phyloP scores from a whole-genome alignment of 2,888 invertebrate genomes.

The Cerastoderma edule region DNA sequence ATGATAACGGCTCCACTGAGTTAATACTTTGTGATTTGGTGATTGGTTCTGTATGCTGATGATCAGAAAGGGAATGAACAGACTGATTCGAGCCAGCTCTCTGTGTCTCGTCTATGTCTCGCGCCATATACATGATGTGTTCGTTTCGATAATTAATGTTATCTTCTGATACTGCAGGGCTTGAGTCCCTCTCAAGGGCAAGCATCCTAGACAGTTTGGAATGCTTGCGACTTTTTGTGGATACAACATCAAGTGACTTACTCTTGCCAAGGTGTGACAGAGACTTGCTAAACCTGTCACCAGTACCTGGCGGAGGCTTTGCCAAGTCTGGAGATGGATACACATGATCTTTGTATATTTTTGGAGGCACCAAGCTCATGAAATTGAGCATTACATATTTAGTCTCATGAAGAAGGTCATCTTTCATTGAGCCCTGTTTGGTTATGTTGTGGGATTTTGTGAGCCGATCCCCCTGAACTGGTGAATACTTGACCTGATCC shows the following conservation, averaged over 20 bases:
- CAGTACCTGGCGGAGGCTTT: constrained; percentile 17
- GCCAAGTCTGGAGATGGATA: constrained; percentile 43
- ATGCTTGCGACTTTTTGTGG: constrained; percentile 27
- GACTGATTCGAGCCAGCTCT: constrained; percentile 9
- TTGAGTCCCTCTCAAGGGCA: constrained; percentile 20
- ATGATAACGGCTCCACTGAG: constrained; percentile 1
- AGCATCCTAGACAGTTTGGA: constrained; percentile 30
- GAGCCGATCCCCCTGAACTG: no score
- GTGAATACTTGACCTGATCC: no score
- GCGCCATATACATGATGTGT: constrained; percentile 23
- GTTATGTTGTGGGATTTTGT: constrained; percentile 17
- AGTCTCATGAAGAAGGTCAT: constrained; percentile 59
- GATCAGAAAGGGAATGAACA: constrained; percentile 3
- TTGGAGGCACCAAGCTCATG: constrained; percentile 54
- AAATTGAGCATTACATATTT: constrained; percentile 73
- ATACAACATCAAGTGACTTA: constrained; percentile 41
- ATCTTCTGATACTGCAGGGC: constrained; percentile 59
- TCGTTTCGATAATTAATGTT: constrained; percentile 58
- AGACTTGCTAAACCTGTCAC: constrained; percentile 28
- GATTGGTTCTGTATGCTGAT: neutral
- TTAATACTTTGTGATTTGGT: constrained; percentile 19
- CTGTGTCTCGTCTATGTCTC: constrained; percentile 6
- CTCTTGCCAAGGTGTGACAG: constrained; percentile 38
- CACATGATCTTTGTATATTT: constrained; percentile 49
- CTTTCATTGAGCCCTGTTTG: neutral